Evolutionary conservation across 2,797 vertebrate genomes (phyloP).

Genomic region (Rhinatrema bivittatum): DNA sequence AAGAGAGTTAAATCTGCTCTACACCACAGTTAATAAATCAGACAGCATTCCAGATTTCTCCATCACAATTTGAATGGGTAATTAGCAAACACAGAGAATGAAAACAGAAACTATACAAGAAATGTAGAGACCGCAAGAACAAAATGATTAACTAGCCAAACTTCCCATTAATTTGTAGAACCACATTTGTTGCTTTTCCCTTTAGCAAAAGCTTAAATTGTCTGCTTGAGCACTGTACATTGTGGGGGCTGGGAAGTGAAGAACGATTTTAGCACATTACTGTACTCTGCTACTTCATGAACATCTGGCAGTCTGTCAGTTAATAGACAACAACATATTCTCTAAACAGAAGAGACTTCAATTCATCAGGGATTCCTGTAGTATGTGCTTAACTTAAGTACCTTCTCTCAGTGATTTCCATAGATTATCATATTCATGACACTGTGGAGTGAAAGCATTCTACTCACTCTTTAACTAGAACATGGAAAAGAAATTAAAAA

Average conservation of each 20-base stretch:
- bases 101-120: no score
- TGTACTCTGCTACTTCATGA: conserved; percentile 44
- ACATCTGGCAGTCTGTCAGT: conserved; percentile 69
- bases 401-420: conserved; percentile 71
- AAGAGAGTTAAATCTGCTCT: no score
- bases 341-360: conserved; percentile 61
- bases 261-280: conserved; percentile 48
- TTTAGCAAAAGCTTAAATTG: no score
- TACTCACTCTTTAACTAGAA: conserved; percentile 61
- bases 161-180: no score
- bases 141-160: no score
- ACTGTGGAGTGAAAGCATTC: conserved; percentile 63
- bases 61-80: no score
- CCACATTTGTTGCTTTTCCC: no score
- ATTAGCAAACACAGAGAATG: no score
- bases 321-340: conserved; percentile 63
- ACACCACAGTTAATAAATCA: no score
- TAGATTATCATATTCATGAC: conserved; percentile 86
- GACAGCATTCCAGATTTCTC: no score
- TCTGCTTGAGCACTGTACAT: no score
- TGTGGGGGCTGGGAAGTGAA: conserved; percentile 43
- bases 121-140: no score
- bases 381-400: conserved; percentile 76
- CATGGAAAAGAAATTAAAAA: conserved; percentile 68
- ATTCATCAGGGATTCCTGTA: conserved; percentile 65